Evolutionary conservation across 2,888 invertebrate genomes (phyloP).

Genomic region (Eupelmus urozonus): DNA sequence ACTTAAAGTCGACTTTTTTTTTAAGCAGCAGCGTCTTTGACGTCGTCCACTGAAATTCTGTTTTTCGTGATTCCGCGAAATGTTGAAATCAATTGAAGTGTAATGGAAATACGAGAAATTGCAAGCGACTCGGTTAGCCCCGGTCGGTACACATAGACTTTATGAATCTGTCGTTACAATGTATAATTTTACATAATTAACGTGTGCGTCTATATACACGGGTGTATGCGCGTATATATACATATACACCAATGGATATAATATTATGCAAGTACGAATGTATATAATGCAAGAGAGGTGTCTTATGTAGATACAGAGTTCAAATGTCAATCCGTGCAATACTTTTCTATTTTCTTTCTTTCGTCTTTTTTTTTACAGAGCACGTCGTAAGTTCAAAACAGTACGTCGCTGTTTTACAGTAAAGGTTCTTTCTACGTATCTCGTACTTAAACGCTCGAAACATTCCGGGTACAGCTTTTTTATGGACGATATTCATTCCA

Average conservation of each 20-base stretch:
- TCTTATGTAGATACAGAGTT: constrained; percentile 13
- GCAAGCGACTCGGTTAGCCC: too few species aligned
- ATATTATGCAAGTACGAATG: constrained; percentile 53
- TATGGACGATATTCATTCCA: not conserved
- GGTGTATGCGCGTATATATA: constrained; percentile 62
- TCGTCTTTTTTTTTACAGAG: not conserved
- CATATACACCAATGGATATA: constrained; percentile 65
- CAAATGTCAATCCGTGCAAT: constrained; percentile 24
- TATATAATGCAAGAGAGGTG: constrained; percentile 44
- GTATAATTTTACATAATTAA: constrained; percentile 56
- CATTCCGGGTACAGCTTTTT: not conserved
- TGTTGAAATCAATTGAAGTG: too few species aligned
- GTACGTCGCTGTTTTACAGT: too few species aligned
- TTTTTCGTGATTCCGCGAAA: too few species aligned
- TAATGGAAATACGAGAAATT: too few species aligned
- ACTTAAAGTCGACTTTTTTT: too few species aligned
- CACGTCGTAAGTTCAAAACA: not conserved
- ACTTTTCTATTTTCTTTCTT: constrained; percentile 1
- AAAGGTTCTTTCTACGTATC: too few species aligned
- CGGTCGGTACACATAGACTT: not conserved
- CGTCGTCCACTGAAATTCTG: too few species aligned
- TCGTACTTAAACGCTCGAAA: too few species aligned
- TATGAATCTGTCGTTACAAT: not conserved
- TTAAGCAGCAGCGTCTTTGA: too few species aligned
- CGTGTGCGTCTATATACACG: constrained; percentile 60